These are phyloP conservation scores for Isichthys henryi DNA, from an alignment of 2,113 vertebrate genomes.

Conservation along the genomic window DNA sequence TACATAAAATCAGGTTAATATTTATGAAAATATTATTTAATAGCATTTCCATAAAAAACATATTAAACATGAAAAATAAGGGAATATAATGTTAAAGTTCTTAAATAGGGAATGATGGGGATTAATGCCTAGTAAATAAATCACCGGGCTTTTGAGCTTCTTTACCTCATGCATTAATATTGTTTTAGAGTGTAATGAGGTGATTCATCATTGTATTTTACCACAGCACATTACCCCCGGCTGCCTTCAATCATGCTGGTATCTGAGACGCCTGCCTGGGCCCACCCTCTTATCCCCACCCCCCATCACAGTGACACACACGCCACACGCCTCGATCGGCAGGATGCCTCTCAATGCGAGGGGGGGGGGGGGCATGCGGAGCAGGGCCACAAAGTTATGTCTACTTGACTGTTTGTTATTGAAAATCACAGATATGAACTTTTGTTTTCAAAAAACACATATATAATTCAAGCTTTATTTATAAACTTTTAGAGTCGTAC, in stretches of 20 bases:
- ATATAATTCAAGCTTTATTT: background rate
- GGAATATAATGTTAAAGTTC: background rate
- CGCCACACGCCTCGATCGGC: background rate
- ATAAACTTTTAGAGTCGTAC: too few relatives aligned
- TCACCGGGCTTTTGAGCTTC: slow-evolving; percentile 5
- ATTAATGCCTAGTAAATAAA: slow-evolving; percentile 17
- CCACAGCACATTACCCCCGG: slow-evolving; percentile 26
- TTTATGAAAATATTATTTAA: background rate
- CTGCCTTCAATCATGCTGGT: slow-evolving; percentile 22
- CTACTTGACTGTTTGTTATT: background rate
- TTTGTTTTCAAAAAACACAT: background rate
- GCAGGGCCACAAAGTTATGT: background rate
- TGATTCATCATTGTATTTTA: slow-evolving; percentile 24
- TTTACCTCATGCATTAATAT: slow-evolving; percentile 18
- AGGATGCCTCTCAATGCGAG: background rate
- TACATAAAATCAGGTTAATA: background rate
- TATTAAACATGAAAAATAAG: background rate
- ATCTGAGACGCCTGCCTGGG: slow-evolving; percentile 3
- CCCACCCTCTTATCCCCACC: background rate
- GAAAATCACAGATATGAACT: background rate
- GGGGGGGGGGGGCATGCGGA: background rate
- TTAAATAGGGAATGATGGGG: background rate
- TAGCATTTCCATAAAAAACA: background rate
- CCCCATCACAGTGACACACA: background rate
- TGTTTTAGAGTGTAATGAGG: slow-evolving; percentile 25